A percentile compares a stretch with the other conserved stretches of the same genome.
These are phyloP conservation scores for Thripadectes ignobilis DNA, from an alignment of 2,797 vertebrate species.

Conservation along the genomic window DNA sequence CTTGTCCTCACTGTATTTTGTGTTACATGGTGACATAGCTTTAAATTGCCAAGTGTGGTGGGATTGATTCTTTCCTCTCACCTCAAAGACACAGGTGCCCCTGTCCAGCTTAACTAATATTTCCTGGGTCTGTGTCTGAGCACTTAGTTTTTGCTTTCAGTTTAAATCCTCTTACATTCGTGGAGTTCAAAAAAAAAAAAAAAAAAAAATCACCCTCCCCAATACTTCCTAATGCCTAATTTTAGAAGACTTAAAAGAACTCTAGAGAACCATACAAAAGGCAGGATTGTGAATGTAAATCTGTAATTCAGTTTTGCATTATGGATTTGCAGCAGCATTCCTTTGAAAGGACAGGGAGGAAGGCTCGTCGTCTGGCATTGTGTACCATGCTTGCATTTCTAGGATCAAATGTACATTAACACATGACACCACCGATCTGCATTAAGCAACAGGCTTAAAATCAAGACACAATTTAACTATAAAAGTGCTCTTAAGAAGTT, in stretches of 20 bases:
- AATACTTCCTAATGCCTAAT: neutral
- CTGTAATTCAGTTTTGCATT: neutral
- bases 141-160: neutral
- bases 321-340: neutral
- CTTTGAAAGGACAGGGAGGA: neutral
- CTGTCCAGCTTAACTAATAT: neutral
- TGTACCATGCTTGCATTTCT: neutral
- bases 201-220: neutral
- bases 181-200: neutral
- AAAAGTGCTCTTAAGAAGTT: neutral
- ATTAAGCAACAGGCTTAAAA: neutral
- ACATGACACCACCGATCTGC: neutral
- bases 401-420: neutral
- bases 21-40: neutral
- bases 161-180: neutral
- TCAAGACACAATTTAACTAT: neutral
- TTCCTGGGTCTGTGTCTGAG: neutral
- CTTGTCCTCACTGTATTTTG: neutral
- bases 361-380: accelerated
- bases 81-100: neutral
- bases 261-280: neutral
- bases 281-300: neutral
- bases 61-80: neutral
- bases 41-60: accelerated
- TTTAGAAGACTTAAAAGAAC: neutral